Evolutionary conservation across 2,113 vertebrate species (phyloP).

Genomic region (Dolichallabes microphthalmus): DNA sequence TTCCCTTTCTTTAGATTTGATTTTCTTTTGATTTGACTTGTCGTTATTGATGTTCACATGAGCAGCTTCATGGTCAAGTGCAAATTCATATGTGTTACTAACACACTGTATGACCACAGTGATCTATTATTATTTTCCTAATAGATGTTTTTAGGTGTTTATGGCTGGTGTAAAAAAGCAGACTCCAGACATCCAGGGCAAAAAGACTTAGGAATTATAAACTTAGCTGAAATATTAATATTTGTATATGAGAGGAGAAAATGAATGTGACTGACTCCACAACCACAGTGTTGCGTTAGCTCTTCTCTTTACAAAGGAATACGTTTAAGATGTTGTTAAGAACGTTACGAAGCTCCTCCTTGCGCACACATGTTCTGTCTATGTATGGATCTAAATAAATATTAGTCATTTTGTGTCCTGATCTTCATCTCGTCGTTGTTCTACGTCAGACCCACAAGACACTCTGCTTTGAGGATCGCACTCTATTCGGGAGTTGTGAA

Average conservation of each 20-base stretch:
- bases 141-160: neutral
- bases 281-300: neutral
- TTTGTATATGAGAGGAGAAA: neutral
- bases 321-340: neutral
- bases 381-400: neutral
- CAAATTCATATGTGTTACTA: neutral
- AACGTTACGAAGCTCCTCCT: neutral
- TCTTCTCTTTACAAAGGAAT: neutral
- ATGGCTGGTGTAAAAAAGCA: neutral
- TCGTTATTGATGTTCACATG: neutral
- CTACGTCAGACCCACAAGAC: constrained; percentile 26
- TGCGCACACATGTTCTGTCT: neutral
- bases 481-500: neutral
- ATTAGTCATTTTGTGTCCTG: neutral
- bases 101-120: neutral
- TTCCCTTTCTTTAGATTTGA: neutral
- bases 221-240: neutral
- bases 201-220: neutral
- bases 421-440: neutral
- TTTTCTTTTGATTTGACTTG: no score
- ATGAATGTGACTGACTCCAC: neutral
- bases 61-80: neutral
- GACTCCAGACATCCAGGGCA: neutral
- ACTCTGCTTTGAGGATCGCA: neutral
- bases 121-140: neutral